These are phyloP conservation scores for Podarcis muralis DNA, from an alignment of 2,113 vertebrate species.

Conservation along the genomic window DNA sequence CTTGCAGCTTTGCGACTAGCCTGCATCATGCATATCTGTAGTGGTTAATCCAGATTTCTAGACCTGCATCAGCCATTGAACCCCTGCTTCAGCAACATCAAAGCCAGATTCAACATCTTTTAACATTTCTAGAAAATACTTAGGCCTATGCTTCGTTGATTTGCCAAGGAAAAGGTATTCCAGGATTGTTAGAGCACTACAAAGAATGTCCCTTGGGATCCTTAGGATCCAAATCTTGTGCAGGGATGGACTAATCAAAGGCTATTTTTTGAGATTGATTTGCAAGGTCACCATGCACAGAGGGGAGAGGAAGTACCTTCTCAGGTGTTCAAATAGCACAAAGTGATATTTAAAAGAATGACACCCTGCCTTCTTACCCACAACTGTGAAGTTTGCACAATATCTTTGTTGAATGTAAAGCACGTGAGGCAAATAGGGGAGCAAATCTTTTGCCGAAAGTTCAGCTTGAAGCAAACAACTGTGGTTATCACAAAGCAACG, in stretches of 20 bases:
- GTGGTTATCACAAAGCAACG: background rate
- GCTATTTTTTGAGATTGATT: background rate
- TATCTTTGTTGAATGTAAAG: background rate
- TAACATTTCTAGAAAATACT: background rate
- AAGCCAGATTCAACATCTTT: background rate
- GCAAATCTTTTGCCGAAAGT: background rate
- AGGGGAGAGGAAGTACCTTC: background rate
- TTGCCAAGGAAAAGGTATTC: background rate
- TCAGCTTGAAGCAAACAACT: background rate
- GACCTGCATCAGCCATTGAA: background rate
- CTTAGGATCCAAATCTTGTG: background rate
- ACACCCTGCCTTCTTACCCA: background rate
- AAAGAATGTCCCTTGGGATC: background rate
- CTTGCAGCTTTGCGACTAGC: too few species aligned
- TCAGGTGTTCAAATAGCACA: background rate
- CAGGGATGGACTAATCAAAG: background rate
- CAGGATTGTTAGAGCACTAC: background rate
- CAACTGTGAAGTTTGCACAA: background rate
- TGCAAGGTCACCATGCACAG: background rate
- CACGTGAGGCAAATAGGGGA: background rate
- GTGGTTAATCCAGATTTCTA: background rate
- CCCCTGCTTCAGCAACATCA: background rate
- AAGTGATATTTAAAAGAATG: background rate
- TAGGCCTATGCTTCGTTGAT: background rate
- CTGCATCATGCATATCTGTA: too few species aligned